These are phyloP conservation scores for Dryococelus australis DNA, from an alignment of 2,888 invertebrate species.

Conservation along the genomic window DNA sequence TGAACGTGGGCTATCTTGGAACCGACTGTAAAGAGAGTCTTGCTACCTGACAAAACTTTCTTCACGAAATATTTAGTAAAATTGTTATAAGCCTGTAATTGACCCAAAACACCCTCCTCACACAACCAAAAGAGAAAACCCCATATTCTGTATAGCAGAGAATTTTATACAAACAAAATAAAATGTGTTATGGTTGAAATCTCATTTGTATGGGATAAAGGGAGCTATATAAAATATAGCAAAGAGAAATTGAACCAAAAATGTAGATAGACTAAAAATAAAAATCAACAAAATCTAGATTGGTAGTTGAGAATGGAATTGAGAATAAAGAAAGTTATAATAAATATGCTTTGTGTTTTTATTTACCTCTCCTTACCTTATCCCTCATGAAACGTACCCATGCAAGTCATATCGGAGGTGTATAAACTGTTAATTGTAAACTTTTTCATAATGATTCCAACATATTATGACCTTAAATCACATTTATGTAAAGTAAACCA, in stretches of 20 bases:
- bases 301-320: slow-evolving; percentile 48
- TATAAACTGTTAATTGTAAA: too few relatives aligned
- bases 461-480: too few relatives aligned
- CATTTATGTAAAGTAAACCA: too few relatives aligned
- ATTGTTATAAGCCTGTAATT: background rate
- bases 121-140: slow-evolving; percentile 38
- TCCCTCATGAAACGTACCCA: background rate
- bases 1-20: background rate
- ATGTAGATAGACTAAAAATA: slow-evolving; percentile 43
- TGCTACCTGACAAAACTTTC: background rate
- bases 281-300: slow-evolving; percentile 43
- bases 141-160: slow-evolving; percentile 42
- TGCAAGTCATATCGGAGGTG: too few relatives aligned
- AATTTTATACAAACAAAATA: slow-evolving; percentile 45
- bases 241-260: slow-evolving; percentile 45
- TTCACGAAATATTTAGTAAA: background rate
- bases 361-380: background rate
- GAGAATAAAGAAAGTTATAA: slow-evolving; percentile 48
- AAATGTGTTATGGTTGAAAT: slow-evolving; percentile 37
- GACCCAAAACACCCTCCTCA: slow-evolving; percentile 36
- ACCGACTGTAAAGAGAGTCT: background rate
- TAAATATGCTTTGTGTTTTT: slow-evolving; percentile 37
- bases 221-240: slow-evolving; percentile 36
- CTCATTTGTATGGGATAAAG: slow-evolving; percentile 22
- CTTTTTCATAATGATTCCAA: too few relatives aligned